Conservation (phyloP, 2,113 vertebrate species). For the Ailurus styani region DNA sequence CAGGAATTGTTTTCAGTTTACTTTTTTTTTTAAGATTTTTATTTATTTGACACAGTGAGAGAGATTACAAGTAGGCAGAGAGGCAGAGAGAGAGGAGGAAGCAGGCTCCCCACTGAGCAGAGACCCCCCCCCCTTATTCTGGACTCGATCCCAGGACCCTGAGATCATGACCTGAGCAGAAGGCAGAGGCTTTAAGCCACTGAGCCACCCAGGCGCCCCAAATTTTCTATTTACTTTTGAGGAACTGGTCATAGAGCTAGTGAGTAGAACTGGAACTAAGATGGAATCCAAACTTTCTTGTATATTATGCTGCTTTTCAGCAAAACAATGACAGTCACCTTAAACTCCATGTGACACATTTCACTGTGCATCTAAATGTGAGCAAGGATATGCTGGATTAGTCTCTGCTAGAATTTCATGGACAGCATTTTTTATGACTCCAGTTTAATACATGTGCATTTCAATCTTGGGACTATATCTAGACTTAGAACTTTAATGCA, state of each 20-base stretch:
- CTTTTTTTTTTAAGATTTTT: too few species aligned
- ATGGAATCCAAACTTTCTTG: background rate
- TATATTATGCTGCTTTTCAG: background rate
- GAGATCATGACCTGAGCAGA: too few species aligned
- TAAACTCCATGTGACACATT: background rate
- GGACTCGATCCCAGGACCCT: too few species aligned
- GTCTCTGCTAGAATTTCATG: background rate
- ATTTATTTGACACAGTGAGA: too few species aligned
- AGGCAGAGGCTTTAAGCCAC: too few species aligned
- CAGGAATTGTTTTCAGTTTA: background rate
- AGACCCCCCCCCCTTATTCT: too few species aligned
- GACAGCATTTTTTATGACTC: background rate
- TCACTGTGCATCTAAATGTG: background rate
- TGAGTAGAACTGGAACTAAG: slow-evolving; percentile 1
- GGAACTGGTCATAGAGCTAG: background rate
- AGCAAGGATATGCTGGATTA: background rate
- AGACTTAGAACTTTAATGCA: background rate
- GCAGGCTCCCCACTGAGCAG: too few species aligned
- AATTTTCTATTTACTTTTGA: background rate
- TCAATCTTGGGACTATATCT: background rate
- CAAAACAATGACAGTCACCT: background rate
- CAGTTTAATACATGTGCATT: background rate
- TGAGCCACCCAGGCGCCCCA: too few species aligned
- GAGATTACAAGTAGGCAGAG: too few species aligned
- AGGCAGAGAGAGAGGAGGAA: too few species aligned